A percentile compares a stretch with the other conserved stretches of the same genome.
phyloP scores from a whole-genome alignment of 2,113 vertebrate species.

The Eubucco bourcierii region DNA sequence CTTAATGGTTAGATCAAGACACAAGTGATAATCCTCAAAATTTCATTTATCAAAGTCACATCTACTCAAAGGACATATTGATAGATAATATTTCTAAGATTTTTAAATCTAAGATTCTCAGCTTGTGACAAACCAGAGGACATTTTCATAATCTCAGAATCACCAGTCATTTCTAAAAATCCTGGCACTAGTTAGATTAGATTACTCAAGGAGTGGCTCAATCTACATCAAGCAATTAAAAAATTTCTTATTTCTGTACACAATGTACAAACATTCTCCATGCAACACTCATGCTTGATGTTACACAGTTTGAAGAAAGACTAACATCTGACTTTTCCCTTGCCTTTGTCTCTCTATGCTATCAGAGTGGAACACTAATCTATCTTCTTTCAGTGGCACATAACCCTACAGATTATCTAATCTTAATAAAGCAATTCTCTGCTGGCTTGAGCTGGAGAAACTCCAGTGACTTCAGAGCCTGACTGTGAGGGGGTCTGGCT shows the following conservation, averaged over 20 bases:
- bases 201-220: not conserved
- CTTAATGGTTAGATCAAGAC: not conserved
- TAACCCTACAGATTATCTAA: not conserved
- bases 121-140: not conserved
- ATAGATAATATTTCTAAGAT: not conserved
- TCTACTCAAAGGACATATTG: not conserved
- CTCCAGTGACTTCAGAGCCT: conserved; percentile 9
- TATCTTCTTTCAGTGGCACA: conserved; percentile 17
- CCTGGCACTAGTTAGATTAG: not conserved
- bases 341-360: not conserved
- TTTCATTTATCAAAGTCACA: not conserved
- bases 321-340: not conserved
- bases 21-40: not conserved
- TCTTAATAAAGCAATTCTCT: conserved; percentile 27
- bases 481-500: conserved; percentile 16
- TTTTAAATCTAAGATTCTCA: not conserved
- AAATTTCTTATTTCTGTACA: not conserved
- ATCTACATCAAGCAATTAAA: not conserved
- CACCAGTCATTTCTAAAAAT: not conserved
- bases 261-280: not conserved
- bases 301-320: not conserved
- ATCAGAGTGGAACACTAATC: conserved; percentile 20
- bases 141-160: not conserved
- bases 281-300: conserved; percentile 6
- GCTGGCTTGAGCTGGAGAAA: conserved; percentile 26